Base-by-base conservation (phyloP, 2,888 invertebrate species). In the Ryuthela nishihirai region DNA sequence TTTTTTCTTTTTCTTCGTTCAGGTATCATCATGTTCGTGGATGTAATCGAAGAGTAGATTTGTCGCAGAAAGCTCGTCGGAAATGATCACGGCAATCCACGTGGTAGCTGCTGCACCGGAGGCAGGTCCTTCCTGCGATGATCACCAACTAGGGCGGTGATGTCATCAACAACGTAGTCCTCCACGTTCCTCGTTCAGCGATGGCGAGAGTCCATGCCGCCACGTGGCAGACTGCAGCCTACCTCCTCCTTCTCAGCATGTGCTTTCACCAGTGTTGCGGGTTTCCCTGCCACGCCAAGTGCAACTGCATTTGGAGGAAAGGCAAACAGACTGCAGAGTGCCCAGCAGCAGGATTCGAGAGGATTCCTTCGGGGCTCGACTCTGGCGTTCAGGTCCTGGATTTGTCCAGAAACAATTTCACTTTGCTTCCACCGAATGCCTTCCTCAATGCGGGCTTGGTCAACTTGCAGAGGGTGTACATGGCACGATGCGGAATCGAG, bases 291-390 rank as follows among this genome's bases (percentile, higher is more conserved):
- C 62, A 65, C 24, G 23, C 50, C 9, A 60, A 63, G 40, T 89
- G 89, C 77, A 87, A 88, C 76, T 89, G 89, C 80, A 88, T 87
- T 76, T 89, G 88, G 89, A 87, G 86, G 74, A 84, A 84, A 72
- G 88, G 88, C 70, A 88, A 88, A 75, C 88, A 88, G 76, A 85
- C 87, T 45, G 88, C 91, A 62, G 90, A 91, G 77, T 93, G 92
- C 76, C 83, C 85, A 71, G 85, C 88, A 74, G 84, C 85, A 56
- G 83, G 83, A 58, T 81, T 92, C 66, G 88, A 87, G 70, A 84
- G 85, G 54, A 85, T 93, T 67, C 93, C 92, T 1, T 82, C 82
- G 67, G 83, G 85, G 44, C 83, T 92, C 34, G 59, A 53, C 35
- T 18, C 54, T 21, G 64, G 56, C 15, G 91, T 92, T 34, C 92